Conservation (phyloP, 2,113 vertebrate genomes). For the Ramphastos sulfuratus region DNA sequence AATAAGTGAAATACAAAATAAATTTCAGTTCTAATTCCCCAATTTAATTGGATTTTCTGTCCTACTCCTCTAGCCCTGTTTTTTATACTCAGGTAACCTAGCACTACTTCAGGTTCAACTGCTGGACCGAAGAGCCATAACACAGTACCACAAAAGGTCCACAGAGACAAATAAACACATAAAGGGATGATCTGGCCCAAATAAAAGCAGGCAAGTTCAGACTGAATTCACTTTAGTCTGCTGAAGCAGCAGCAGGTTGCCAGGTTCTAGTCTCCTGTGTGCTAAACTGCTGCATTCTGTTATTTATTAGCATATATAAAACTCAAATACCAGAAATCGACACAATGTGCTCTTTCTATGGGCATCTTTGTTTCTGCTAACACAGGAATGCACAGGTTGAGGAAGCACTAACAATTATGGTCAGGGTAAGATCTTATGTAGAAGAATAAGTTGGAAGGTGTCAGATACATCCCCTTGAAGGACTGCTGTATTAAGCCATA, state of each 20-base stretch:
- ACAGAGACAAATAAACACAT: not conserved
- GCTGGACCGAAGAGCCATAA: not conserved
- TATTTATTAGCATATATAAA: not conserved
- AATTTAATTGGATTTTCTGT: not conserved
- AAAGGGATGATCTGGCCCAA: not conserved
- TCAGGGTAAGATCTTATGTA: not conserved
- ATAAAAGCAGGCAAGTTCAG: not conserved
- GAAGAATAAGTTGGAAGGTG: not conserved
- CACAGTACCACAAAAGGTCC: not conserved
- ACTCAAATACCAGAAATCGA: not conserved
- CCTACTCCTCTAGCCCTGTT: not conserved
- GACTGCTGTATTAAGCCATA: not conserved
- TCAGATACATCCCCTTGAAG: not conserved
- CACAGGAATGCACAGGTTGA: not conserved
- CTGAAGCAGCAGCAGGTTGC: not conserved
- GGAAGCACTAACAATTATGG: not conserved
- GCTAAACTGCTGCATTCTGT: not conserved
- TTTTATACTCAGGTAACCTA: not conserved
- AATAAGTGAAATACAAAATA: not conserved
- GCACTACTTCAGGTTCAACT: not conserved
- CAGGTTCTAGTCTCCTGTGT: not conserved
- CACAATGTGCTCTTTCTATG: not conserved
- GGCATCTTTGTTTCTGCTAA: not conserved
- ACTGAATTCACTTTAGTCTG: not conserved
- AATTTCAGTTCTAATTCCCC: not conserved